These are phyloP conservation scores for Sycophaga agraensis DNA, from an alignment of 1,140 invertebrate genomes.

Conservation along the genomic window DNA sequence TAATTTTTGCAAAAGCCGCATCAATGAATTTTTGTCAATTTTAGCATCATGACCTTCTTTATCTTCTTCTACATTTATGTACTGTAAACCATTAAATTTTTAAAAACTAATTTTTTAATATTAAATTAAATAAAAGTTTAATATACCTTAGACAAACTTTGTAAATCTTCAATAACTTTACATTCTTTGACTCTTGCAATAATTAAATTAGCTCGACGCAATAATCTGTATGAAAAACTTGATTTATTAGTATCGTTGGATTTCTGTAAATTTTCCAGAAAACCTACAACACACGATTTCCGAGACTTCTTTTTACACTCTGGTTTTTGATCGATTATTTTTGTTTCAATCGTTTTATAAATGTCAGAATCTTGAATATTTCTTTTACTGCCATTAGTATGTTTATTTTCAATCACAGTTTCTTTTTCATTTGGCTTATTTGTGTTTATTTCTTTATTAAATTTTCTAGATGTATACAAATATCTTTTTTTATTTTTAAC, in stretches of 20 bases:
- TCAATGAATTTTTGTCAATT: constrained; percentile 66
- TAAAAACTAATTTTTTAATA: not conserved
- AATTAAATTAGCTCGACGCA: constrained; percentile 64
- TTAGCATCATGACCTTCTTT: constrained; percentile 61
- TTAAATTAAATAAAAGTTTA: not conserved
- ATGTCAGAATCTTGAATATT: constrained; percentile 31
- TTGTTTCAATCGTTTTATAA: constrained; percentile 44
- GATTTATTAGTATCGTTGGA: constrained; percentile 37
- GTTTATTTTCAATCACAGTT: not conserved
- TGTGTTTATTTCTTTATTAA: not conserved
- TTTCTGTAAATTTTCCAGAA: constrained; percentile 44
- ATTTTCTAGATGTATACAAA: constrained; percentile 29
- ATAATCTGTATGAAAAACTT: constrained; percentile 55
- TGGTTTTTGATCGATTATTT: constrained; percentile 39
- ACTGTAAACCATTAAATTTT: constrained; percentile 31
- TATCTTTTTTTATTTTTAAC: constrained; percentile 32
- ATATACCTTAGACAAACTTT: constrained; percentile 59
- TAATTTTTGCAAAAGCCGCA: constrained; percentile 62
- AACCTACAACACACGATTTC: constrained; percentile 37
- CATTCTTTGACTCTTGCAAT: constrained; percentile 61
- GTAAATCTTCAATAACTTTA: constrained; percentile 62
- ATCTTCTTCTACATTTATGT: constrained; percentile 59
- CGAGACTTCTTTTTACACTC: constrained; percentile 32
- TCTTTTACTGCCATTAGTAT: constrained; percentile 19
- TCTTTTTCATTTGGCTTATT: not conserved